Conservation (phyloP, 2,113 vertebrate species). For the Pseudorhombus dupliciocellatus region DNA sequence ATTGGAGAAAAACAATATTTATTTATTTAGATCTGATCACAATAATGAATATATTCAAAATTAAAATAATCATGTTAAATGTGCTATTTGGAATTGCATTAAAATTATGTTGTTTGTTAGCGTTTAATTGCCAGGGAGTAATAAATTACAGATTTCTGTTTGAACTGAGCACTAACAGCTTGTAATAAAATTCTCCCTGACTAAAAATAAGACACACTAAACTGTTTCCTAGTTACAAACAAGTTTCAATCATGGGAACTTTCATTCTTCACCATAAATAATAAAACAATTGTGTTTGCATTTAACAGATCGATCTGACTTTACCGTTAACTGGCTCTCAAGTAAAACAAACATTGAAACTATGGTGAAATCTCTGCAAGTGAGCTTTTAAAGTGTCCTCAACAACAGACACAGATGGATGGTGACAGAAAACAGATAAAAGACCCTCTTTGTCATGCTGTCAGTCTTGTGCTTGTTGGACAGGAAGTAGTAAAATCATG, state of each 20-base stretch:
- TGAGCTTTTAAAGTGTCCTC: conserved; percentile 5
- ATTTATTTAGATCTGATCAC: too few species aligned
- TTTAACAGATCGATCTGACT: not conserved
- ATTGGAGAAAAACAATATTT: not conserved
- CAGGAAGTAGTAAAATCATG: conserved; percentile 51
- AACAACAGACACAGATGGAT: conserved; percentile 39
- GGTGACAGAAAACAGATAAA: conserved; percentile 32
- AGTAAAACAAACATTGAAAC: not conserved
- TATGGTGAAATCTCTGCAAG: conserved; percentile 6
- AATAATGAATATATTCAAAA: not conserved
- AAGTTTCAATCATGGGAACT: not conserved
- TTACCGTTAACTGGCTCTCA: not conserved
- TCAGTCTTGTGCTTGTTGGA: conserved; percentile 34
- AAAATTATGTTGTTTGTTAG: not conserved
- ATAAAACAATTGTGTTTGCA: not conserved
- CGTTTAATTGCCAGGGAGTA: not conserved
- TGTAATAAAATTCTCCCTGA: too few species aligned
- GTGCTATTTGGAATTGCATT: not conserved
- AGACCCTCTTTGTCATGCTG: conserved; percentile 33
- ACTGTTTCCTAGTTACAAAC: not conserved
- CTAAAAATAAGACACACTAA: conserved; percentile 6
- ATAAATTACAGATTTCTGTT: not conserved
- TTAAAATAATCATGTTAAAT: not conserved
- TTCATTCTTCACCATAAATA: not conserved
- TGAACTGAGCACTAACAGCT: too few species aligned